Evolutionary conservation across 2,888 invertebrate genomes (phyloP).

Genomic region (Allygus modestus): DNA sequence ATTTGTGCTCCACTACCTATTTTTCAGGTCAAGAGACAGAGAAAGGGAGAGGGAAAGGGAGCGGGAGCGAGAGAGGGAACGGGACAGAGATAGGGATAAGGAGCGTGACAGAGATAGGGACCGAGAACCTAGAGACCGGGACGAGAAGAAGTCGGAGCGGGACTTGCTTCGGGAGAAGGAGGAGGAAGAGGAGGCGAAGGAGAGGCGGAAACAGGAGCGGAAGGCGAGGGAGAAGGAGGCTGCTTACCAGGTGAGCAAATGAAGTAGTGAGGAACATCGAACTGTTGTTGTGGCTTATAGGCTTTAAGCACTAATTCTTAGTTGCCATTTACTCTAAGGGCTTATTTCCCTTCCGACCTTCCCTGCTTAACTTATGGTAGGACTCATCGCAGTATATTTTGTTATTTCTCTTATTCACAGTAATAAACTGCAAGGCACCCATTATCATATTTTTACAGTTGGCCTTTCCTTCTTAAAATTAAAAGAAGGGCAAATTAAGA

Average conservation of each 20-base stretch:
- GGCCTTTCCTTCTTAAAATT: too few species aligned
- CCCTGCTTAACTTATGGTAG: too few species aligned
- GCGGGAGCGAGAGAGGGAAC: slow-evolving; percentile 67
- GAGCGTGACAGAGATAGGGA: slow-evolving; percentile 65
- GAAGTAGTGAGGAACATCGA: too few species aligned
- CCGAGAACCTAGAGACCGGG: slow-evolving; percentile 66
- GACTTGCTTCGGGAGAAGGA: slow-evolving; percentile 73
- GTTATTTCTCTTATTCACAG: too few species aligned
- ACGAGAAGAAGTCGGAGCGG: slow-evolving; percentile 71
- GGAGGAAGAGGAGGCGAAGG: slow-evolving; percentile 94
- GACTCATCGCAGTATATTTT: too few species aligned
- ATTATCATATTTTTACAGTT: too few species aligned
- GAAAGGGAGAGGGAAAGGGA: slow-evolving; percentile 67
- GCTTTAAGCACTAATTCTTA: slow-evolving; percentile 65
- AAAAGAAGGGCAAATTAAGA: too few species aligned
- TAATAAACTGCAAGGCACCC: too few species aligned
- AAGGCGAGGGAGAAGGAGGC: slow-evolving; percentile 96
- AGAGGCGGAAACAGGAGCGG: slow-evolving; percentile 93
- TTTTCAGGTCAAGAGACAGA: slow-evolving; percentile 12
- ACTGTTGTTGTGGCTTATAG: neutral
- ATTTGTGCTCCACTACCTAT: neutral
- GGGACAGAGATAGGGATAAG: slow-evolving; percentile 64
- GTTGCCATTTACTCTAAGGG: slow-evolving; percentile 28
- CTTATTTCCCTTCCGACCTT: neutral
- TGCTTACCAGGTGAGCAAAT: slow-evolving; percentile 89